Evolutionary conservation across 1,140 invertebrate genomes (phyloP).

Genomic region (Lucilia sericata): DNA sequence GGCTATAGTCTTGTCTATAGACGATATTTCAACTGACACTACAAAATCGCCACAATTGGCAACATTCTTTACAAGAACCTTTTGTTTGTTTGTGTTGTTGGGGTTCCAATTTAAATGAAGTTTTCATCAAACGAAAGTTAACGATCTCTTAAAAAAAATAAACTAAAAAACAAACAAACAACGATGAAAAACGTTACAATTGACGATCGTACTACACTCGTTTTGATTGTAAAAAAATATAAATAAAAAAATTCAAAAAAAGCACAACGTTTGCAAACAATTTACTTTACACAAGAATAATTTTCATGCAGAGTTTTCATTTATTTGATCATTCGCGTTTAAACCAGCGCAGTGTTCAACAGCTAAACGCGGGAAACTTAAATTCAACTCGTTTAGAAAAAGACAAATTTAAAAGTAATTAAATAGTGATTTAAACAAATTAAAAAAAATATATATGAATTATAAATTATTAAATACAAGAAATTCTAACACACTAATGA

Average conservation of each 20-base stretch:
- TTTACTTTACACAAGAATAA: constrained; percentile 35
- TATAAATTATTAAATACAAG: not conserved
- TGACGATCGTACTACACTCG: constrained; percentile 16
- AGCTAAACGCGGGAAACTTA: constrained; percentile 34
- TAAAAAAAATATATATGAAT: not conserved
- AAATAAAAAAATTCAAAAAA: not conserved
- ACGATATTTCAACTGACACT: no score
- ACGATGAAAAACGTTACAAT: not conserved
- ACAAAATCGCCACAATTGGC: not conserved
- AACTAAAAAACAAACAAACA: not conserved
- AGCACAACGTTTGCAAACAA: constrained; percentile 23
- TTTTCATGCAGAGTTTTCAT: constrained; percentile 41
- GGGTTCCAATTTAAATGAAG: constrained; percentile 8
- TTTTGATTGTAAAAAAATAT: constrained; percentile 14
- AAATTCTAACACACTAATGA: not conserved
- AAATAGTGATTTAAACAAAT: not conserved
- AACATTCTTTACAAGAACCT: not conserved
- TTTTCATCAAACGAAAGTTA: constrained; percentile 17
- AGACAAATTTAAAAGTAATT: not conserved
- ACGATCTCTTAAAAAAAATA: not conserved
- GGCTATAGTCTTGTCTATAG: no score
- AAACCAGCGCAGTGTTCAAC: constrained; percentile 14
- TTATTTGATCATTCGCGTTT: constrained; percentile 32
- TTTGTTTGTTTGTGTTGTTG: not conserved
- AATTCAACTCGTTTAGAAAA: not conserved